phyloP scores from a whole-genome alignment of 2,888 invertebrate species.

The Drosophila melanosoma region DNA sequence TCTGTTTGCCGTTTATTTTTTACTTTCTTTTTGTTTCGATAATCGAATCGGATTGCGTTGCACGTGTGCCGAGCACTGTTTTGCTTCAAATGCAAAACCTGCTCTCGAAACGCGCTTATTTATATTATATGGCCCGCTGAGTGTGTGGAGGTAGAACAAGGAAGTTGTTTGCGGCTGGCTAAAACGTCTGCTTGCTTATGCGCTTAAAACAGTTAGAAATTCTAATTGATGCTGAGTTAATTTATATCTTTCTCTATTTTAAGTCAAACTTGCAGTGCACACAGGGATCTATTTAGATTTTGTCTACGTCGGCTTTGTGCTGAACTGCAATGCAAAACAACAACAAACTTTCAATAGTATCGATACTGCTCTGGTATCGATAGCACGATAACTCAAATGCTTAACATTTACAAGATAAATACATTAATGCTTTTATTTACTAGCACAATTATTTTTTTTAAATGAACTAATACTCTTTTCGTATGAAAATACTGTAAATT shows the following conservation, averaged over 20 bases:
- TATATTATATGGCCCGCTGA: constrained; percentile 58
- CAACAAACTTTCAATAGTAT: constrained; percentile 27
- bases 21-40: not conserved
- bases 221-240: no score
- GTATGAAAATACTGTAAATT: not conserved
- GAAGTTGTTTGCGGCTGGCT: constrained; percentile 18
- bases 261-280: not conserved
- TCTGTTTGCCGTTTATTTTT: not conserved
- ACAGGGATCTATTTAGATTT: constrained; percentile 7
- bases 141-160: constrained; percentile 20
- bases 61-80: constrained; percentile 57
- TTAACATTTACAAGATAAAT: not conserved
- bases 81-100: constrained; percentile 69
- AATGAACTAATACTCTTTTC: not conserved
- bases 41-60: constrained; percentile 6
- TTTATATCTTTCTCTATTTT: not conserved
- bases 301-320: constrained; percentile 43
- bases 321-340: constrained; percentile 18
- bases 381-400: not conserved
- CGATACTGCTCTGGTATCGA: constrained; percentile 34
- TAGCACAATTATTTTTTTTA: not conserved
- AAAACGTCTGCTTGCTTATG: not conserved
- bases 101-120: constrained; percentile 59
- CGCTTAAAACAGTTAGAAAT: not conserved
- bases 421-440: not conserved